Percentiles rank a stretch among this genome's conserved stretches.
phyloP scores from a whole-genome alignment of 2,888 invertebrate species.

The Sabatieria punctata region DNA sequence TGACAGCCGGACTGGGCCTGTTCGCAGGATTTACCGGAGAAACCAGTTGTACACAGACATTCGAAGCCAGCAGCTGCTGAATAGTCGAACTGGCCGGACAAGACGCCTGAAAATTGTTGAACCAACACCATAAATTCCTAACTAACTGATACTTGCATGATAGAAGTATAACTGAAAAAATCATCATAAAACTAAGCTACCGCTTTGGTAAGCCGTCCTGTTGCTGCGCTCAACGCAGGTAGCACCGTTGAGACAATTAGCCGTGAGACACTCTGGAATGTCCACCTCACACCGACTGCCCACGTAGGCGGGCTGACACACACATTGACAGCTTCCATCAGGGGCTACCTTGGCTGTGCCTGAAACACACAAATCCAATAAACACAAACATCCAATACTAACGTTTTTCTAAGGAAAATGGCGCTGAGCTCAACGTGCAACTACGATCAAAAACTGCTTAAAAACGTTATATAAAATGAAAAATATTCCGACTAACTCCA shows the following conservation, averaged over 20 bases:
- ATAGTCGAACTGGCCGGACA: background rate
- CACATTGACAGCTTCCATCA: background rate
- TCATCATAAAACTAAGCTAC: background rate
- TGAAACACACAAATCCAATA: no score
- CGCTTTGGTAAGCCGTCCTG: background rate
- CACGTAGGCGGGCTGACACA: background rate
- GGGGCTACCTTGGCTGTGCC: background rate
- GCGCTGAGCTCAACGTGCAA: no score
- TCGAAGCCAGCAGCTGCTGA: background rate
- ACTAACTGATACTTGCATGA: no score
- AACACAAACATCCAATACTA: no score
- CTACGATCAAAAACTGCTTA: no score
- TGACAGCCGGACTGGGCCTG: background rate
- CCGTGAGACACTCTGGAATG: constrained; percentile 48
- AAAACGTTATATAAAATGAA: no score
- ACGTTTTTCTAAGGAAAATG: no score
- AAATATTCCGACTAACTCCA: no score
- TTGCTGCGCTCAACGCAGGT: constrained; percentile 48
- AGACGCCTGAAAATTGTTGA: background rate
- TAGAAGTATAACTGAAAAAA: no score
- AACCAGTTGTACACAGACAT: background rate
- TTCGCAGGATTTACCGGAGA: background rate
- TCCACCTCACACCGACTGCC: background rate
- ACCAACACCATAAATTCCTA: no score
- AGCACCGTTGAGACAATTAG: constrained; percentile 64